These are phyloP conservation scores for Meloe dianella DNA, from an alignment of 2,888 invertebrate genomes.

Conservation along the genomic window DNA sequence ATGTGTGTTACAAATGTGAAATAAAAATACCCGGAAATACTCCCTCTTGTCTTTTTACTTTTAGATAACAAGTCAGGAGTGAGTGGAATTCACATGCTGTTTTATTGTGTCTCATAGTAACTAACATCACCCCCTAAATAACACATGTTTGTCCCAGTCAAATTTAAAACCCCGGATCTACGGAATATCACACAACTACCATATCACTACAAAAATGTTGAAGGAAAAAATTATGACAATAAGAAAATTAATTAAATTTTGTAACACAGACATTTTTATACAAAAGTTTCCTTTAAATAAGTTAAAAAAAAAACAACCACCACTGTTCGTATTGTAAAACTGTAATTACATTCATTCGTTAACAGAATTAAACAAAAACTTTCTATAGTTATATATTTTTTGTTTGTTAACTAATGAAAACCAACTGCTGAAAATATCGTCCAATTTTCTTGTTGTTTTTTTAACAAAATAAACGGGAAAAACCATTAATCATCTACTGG, in stretches of 20 bases:
- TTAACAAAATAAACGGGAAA: neutral
- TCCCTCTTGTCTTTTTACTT: neutral
- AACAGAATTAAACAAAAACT: too few relatives aligned
- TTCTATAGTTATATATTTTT: too few relatives aligned
- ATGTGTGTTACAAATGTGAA: neutral
- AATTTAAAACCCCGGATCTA: slow-evolving; percentile 34
- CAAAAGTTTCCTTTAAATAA: too few relatives aligned
- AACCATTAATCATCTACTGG: neutral
- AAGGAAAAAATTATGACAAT: too few relatives aligned
- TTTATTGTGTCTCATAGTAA: neutral
- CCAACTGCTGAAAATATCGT: too few relatives aligned
- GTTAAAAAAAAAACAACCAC: too few relatives aligned
- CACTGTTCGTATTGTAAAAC: too few relatives aligned
- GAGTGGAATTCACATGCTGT: slow-evolving; percentile 1
- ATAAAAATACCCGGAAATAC: slow-evolving; percentile 4
- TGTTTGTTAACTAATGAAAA: too few relatives aligned
- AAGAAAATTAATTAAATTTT: too few relatives aligned
- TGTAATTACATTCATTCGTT: too few relatives aligned
- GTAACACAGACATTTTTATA: too few relatives aligned
- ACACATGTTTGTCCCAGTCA: slow-evolving; percentile 25
- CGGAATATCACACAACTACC: slow-evolving; percentile 15
- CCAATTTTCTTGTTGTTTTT: too few relatives aligned
- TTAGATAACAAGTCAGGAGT: neutral
- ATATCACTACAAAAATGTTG: neutral
- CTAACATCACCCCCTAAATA: slow-evolving; percentile 19